Base-by-base conservation (phyloP, 1,140 invertebrate genomes). In the Uloborus diversus region DNA sequence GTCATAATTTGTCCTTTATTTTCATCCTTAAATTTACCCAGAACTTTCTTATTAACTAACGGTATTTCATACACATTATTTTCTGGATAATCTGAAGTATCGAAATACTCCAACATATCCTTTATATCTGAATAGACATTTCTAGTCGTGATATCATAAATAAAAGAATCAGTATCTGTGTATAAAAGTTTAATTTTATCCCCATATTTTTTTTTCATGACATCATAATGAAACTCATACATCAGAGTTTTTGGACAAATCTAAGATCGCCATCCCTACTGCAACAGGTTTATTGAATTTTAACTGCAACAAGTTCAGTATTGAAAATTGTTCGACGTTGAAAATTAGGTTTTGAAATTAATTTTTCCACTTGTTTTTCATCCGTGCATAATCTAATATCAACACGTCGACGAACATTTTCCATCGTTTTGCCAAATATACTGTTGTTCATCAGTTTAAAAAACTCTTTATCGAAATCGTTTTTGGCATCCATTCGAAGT, bases 361-460 rank as follows among this genome's bases (percentile, higher is more conserved):
- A 30, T 11, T 70, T 70, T 23, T 56, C 30, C 3, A 20, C 49
- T 20, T 33, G 53, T 57, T 70, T 70, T 20, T 1, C 47, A 20
- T 25, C 30, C 4, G 4, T 53, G 3, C 49, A 53, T 27, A 66
- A 49, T 20, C 30, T n/a, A 27, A 70, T 25, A 53, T 56, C 17
- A 7, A 70, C 66, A 13, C 51, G n/a, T 33, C 23, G 28, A 7
- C 66, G 7, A 1, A 56, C 7, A 1, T 61, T 25, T 30, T 32
- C 57, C 57, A 70, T 56, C 2, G 47, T 70, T 70, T 70, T 70
- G 20, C 47, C 66, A 57, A 70, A 70, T 1, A 70, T n/a, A 2
- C 27, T n/a, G 37, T 70, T 70, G 28, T 69, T 70, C 42, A 32
- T 32, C 7, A 70, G 27, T 35, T 69, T 51, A 20, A 4, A 53